Percentiles rank a stretch among this genome's conserved stretches.
Conservation (phyloP, 2,113 vertebrate species). For the Gambusia affinis region DNA sequence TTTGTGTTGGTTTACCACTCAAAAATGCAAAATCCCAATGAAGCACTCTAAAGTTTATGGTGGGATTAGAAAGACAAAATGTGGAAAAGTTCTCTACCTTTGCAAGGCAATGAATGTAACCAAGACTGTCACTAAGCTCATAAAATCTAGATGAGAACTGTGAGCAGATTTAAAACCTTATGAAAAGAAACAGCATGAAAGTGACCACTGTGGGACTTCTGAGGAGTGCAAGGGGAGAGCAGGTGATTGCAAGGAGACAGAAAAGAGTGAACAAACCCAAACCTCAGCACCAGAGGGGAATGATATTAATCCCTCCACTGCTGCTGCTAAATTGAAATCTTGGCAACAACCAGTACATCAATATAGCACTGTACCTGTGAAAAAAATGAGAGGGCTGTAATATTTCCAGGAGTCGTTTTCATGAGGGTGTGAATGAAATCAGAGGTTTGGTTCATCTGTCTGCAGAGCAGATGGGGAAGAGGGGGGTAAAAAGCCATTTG, state of each 20-base stretch:
- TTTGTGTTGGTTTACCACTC: neutral
- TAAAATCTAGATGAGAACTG: constrained; percentile 19
- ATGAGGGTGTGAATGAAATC: constrained; percentile 24
- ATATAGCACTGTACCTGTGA: constrained; percentile 2
- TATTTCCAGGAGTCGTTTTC: constrained; percentile 12
- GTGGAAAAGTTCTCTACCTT: neutral
- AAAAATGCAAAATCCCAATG: neutral
- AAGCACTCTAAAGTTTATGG: neutral
- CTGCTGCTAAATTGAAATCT: constrained; percentile 56
- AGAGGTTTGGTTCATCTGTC: constrained; percentile 19
- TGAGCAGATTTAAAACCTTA: constrained; percentile 34
- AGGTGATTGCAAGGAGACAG: constrained; percentile 36
- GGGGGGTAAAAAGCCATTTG: neutral
- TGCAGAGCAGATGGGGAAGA: neutral
- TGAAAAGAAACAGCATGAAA: constrained; percentile 24
- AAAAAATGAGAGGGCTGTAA: constrained; percentile 3
- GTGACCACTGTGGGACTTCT: constrained; percentile 9
- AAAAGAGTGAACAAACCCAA: constrained; percentile 21
- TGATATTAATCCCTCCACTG: constrained; percentile 40
- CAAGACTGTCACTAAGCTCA: constrained; percentile 27
- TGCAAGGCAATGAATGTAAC: neutral
- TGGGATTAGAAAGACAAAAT: neutral
- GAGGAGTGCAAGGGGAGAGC: constrained; percentile 13
- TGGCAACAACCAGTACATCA: constrained; percentile 29
- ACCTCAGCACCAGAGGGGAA: constrained; percentile 36